Base-by-base conservation (phyloP, 2,113 vertebrate species). In the Patagioenas fasciata region DNA sequence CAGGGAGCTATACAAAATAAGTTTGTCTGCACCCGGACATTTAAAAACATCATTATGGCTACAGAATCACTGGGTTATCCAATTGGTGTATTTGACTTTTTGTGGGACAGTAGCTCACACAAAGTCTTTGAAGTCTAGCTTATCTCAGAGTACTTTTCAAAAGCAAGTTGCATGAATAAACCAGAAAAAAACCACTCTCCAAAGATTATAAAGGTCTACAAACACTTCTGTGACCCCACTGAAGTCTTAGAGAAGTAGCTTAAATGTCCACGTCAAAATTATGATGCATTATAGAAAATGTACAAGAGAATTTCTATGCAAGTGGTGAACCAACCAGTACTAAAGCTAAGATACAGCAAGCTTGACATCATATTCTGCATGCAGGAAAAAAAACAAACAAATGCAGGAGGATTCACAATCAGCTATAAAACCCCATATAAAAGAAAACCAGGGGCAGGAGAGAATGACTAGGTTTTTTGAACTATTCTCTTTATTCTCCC, bases 221-320 rank as follows among this genome's bases (percentile, higher is more conserved):
- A 93, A 53, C n/a, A 89, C 32, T 87, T 93, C 85, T 50, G 61
- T 69, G 90, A 92, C 80, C 80, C 66, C 62, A 85, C 11, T 72
- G 67, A 80, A 91, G 51, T 95, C 74, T 42, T 64, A 71, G 36
- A 40, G 69, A 87, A 86, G 28, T 36, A 95, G 25, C 67, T 53
- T 91, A 81, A 88, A 95, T 83, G 64, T 61, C 28, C 23, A 62
- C 28, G 11, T 88, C 73, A 85, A 91, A 88, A 88, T 80, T n/a
- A 89, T 78, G 88, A 87, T 53, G 48, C 7, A 15, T 38, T 69
- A 57, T 1, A 78, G 19, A 73, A 79, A 69, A 67, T 15, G 47
- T 57, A 23, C 31, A 67, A 38, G 26, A 56, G 12, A 60, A 73
- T 14, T 56, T 61, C 23, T 51, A 15, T 6, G 15, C 32, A 72